phyloP scores from a whole-genome alignment of 2,888 invertebrate species.

The Apeira syringaria region DNA sequence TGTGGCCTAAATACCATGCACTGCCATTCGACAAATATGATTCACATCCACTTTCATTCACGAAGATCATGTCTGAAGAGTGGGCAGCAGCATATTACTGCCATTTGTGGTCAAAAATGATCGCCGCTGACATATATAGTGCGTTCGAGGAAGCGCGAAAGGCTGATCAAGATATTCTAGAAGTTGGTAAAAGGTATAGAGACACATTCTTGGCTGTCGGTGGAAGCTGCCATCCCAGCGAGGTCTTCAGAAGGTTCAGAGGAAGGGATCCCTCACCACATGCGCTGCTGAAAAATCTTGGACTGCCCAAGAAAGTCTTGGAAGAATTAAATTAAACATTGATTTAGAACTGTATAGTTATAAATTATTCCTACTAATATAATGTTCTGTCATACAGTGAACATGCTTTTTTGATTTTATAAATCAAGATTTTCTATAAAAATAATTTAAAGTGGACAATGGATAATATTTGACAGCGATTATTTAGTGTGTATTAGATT shows the following conservation, averaged over 20 bases:
- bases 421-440: background rate
- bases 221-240: constrained; percentile 91
- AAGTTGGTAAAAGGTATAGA: constrained; percentile 88
- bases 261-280: constrained; percentile 96
- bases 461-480: no score
- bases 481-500: no score
- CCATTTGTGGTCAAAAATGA: constrained; percentile 92
- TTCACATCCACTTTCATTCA: constrained; percentile 93
- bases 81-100: constrained; percentile 95
- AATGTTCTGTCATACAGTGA: constrained; percentile 41
- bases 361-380: constrained; percentile 49
- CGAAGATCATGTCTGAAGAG: constrained; percentile 91
- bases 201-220: constrained; percentile 93
- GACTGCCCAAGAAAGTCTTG: constrained; percentile 65
- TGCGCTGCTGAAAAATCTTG: constrained; percentile 88
- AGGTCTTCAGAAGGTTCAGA: constrained; percentile 95
- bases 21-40: constrained; percentile 91
- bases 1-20: constrained; percentile 92
- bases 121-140: constrained; percentile 95
- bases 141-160: constrained; percentile 89
- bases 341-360: constrained; percentile 53
- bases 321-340: constrained; percentile 51
- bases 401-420: background rate
- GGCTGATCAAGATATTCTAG: constrained; percentile 76
- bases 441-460: no score